These are phyloP conservation scores for Osmoderma eremita DNA, from an alignment of 2,888 invertebrate species.

Conservation along the genomic window DNA sequence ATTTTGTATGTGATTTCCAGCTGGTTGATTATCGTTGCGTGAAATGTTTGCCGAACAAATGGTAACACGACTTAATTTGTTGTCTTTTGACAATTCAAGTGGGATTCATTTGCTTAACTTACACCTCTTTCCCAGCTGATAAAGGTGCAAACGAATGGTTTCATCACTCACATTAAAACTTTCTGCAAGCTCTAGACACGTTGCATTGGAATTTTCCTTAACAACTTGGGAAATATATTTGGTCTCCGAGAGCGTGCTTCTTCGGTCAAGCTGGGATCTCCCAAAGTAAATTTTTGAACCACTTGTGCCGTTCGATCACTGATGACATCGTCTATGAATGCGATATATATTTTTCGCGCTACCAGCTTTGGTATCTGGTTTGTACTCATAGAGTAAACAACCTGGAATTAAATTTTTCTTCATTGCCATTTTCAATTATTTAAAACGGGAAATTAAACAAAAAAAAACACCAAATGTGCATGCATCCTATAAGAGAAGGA, in stretches of 20 bases:
- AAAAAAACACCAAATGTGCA: too few relatives aligned
- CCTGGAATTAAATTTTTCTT: too few relatives aligned
- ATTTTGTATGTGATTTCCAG: too few relatives aligned
- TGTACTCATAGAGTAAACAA: too few relatives aligned
- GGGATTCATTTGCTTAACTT: constrained; percentile 2
- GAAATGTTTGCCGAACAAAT: constrained; percentile 21
- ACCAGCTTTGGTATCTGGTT: too few relatives aligned
- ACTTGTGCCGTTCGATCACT: constrained; percentile 20
- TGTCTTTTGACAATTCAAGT: constrained; percentile 25
- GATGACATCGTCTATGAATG: background rate
- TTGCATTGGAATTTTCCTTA: background rate
- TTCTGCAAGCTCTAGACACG: constrained; percentile 13
- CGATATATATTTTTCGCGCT: background rate
- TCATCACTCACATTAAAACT: too few relatives aligned
- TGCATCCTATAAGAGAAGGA: too few relatives aligned
- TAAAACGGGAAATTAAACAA: too few relatives aligned
- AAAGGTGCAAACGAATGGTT: too few relatives aligned
- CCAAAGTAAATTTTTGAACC: background rate
- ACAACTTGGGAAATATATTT: constrained; percentile 1
- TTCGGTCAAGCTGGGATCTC: background rate
- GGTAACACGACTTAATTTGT: constrained; percentile 30
- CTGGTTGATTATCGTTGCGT: constrained; percentile 10
- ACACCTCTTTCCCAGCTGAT: constrained; percentile 11
- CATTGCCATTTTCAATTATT: too few relatives aligned
- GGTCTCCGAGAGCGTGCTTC: background rate